A percentile compares a stretch with the other conserved stretches of the same genome.
These are phyloP conservation scores for Todiramphus chloris DNA, from an alignment of 2,113 vertebrate species.

Conservation along the genomic window DNA sequence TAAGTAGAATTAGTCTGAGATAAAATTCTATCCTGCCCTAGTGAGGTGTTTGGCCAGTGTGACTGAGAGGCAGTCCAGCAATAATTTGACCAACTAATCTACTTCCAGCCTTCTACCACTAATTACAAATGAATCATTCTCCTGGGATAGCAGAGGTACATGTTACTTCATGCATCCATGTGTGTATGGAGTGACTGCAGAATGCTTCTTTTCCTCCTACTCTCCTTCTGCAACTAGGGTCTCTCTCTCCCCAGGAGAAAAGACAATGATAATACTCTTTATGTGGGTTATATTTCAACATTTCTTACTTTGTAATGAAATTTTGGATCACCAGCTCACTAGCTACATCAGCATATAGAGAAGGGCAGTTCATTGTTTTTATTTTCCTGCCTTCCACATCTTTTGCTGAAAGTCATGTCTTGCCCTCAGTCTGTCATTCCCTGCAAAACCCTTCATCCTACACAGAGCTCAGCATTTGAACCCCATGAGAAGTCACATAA, in stretches of 20 bases:
- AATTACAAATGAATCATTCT: background rate
- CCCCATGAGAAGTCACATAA: background rate
- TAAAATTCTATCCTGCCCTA: background rate
- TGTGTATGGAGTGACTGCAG: background rate
- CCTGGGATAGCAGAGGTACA: background rate
- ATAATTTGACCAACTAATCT: background rate
- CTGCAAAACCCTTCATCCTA: background rate
- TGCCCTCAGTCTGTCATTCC: background rate
- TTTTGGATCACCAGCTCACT: background rate
- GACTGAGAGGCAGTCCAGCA: background rate
- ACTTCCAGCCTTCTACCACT: background rate
- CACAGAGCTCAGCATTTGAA: background rate
- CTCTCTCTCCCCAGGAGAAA: background rate
- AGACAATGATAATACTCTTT: background rate
- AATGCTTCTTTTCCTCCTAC: background rate
- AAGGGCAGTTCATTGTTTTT: background rate
- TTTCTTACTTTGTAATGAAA: background rate
- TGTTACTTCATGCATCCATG: background rate
- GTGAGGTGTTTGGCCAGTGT: background rate
- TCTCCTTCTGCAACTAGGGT: background rate
- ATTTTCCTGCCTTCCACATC: background rate
- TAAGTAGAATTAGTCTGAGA: background rate
- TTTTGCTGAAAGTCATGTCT: background rate
- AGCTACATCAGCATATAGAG: background rate
- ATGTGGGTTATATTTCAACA: background rate